phyloP scores from a whole-genome alignment of 2,888 invertebrate genomes.

The Spilarctia lutea region DNA sequence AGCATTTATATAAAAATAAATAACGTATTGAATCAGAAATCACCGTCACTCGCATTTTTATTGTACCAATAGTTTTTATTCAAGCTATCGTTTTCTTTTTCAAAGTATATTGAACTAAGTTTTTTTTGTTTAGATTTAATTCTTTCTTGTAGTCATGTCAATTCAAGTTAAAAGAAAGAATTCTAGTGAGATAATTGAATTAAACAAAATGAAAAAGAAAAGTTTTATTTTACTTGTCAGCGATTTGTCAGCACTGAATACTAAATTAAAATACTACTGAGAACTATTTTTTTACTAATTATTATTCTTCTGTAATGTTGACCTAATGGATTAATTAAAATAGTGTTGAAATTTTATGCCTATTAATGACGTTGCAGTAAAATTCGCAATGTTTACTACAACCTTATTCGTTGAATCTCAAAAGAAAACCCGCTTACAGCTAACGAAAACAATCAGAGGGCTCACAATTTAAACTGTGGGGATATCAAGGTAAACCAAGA shows the following conservation, averaged over 20 bases:
- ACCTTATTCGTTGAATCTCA: background rate
- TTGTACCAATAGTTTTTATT: background rate
- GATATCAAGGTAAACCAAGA: slow-evolving; percentile 15
- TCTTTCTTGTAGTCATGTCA: background rate
- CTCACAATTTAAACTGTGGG: slow-evolving; percentile 20
- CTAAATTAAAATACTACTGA: no score
- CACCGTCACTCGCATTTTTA: background rate
- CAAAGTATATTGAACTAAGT: background rate
- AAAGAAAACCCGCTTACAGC: background rate
- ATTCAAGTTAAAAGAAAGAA: background rate
- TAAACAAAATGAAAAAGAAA: background rate
- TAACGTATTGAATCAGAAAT: no score
- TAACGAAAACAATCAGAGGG: background rate
- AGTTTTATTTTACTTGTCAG: background rate
- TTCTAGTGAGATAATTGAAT: background rate
- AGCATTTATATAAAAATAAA: no score
- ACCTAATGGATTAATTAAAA: background rate
- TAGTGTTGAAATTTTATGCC: background rate
- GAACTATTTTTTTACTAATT: background rate
- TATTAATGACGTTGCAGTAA: no score
- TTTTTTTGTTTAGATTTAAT: background rate
- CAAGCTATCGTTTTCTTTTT: background rate
- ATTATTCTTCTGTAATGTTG: background rate
- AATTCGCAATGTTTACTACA: background rate
- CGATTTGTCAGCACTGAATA: background rate